These are phyloP conservation scores for Catalaphyllia jardinei DNA, from an alignment of 64 coral and sea anemone genomes.

Conservation along the genomic window DNA sequence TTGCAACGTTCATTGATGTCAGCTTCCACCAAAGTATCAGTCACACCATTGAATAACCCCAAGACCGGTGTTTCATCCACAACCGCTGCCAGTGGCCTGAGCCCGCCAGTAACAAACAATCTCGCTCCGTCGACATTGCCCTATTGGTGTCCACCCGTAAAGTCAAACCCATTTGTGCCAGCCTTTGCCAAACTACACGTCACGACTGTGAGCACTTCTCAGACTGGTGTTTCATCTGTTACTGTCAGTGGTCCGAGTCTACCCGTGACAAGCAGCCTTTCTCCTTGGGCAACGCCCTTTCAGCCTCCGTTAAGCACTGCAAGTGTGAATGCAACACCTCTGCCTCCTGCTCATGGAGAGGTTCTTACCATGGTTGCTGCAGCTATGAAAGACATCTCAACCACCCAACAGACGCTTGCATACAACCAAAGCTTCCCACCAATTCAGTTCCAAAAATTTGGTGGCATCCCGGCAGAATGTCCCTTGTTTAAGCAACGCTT, in stretches of 20 bases:
- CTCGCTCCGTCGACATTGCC: too few relatives aligned
- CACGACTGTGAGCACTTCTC: background rate
- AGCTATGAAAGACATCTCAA: conserved; percentile 35
- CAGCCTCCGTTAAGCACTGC: background rate
- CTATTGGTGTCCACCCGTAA: background rate
- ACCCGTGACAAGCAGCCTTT: background rate
- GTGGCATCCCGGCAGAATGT: background rate
- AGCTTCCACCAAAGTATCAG: too few relatives aligned
- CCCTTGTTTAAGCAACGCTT: conserved; percentile 30
- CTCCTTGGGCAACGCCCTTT: too few relatives aligned
- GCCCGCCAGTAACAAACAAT: too few relatives aligned
- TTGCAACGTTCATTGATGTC: too few relatives aligned
- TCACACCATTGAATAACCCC: too few relatives aligned
- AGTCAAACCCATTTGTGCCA: background rate
- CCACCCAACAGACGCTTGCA: background rate
- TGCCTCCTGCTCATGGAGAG: background rate
- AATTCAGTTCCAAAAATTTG: conserved; percentile 15
- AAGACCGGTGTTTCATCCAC: too few relatives aligned
- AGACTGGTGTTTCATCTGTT: background rate
- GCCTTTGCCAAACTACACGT: background rate
- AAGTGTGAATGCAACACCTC: background rate
- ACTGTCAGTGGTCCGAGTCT: conserved; percentile 8
- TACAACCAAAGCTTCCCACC: background rate
- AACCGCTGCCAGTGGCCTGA: too few relatives aligned
- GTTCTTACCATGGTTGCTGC: background rate